Base-by-base conservation (phyloP, 1,140 invertebrate genomes). In the Magallana gigas region DNA sequence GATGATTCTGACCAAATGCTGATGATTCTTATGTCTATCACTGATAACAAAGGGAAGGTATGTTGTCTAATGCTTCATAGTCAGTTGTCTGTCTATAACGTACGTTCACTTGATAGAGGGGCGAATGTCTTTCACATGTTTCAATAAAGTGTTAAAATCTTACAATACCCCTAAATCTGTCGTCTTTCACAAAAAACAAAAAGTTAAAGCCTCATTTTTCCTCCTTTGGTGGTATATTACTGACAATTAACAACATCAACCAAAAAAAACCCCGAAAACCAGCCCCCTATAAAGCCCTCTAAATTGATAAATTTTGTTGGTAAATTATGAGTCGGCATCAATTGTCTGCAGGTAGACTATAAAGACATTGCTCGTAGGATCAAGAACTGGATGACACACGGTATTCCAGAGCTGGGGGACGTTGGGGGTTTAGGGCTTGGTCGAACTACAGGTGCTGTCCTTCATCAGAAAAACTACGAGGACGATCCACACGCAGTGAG, bases 1-100 rank as follows among this genome's bases (percentile, higher is more conserved):
- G 93, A 93, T 86, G 93, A 93, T 57, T 90, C 91, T 11, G 93
- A 93, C 83, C 91, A 93, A 82, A 92, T 93, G 91, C 88, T 93
- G 57, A 81, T 93, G 14, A 92, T 93, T 16, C 60, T 93, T 76
- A 87, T 85, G 64, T 92, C 91, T 14, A 57, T 93, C 1, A 81
- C 90, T 5, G 91, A 92, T 16, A 90, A 90, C 57, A 85, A 90
- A 64, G 93, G 93, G 9, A 60, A 92, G 90, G 93, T 93, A 76
- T 16, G 85, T 16, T 14, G 14, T 16, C 14, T 18, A 18, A 18
- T 76, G 68, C 9, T 11, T 36, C 2, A 4, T 48, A 48, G 36
- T 12, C 36, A 48, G 36, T 48, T 48, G 36, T 4, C 36, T 48
- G 36, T 23, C 23, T 23, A 23, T 23, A 23, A 23, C 23, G 23